Evolutionary conservation across 2,888 invertebrate species (phyloP).

Genomic region (Octonoba sinensis): DNA sequence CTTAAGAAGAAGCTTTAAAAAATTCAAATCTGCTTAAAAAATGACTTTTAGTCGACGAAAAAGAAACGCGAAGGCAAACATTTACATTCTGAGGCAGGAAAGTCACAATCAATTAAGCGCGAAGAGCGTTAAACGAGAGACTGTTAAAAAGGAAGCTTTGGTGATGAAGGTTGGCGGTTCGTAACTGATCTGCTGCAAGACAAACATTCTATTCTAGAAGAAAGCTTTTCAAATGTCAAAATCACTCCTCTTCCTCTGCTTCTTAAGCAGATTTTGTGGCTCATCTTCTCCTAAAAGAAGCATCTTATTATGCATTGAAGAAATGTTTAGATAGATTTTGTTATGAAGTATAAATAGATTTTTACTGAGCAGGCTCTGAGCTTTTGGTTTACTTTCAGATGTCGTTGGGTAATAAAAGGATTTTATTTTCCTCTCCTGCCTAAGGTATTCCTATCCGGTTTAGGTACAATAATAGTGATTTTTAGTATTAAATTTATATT

Average conservation of each 20-base stretch:
- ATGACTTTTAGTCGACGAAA: constrained; percentile 24
- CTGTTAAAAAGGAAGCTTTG: constrained; percentile 16
- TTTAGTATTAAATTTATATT: too few species aligned
- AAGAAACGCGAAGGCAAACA: constrained; percentile 37
- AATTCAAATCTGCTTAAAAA: constrained; percentile 2
- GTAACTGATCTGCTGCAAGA: constrained; percentile 32
- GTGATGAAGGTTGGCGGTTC: constrained; percentile 42
- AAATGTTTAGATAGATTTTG: too few species aligned
- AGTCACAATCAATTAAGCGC: constrained; percentile 57
- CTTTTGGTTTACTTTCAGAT: too few species aligned
- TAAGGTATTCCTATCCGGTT: too few species aligned
- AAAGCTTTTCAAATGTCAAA: constrained; percentile 32
- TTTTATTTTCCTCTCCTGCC: too few species aligned
- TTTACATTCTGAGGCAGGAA: constrained; percentile 49
- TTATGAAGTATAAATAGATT: too few species aligned
- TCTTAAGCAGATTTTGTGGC: not conserved
- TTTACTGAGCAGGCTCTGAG: too few species aligned
- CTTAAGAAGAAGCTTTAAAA: not conserved
- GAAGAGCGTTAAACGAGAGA: constrained; percentile 31
- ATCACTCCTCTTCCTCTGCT: not conserved
- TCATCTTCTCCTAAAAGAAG: not conserved
- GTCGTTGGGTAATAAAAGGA: too few species aligned
- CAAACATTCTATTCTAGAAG: constrained; percentile 29
- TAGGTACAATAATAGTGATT: too few species aligned
- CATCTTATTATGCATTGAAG: too few species aligned